Conservation (phyloP, 2,888 invertebrate genomes). For the Tetramorium bicarinatum region DNA sequence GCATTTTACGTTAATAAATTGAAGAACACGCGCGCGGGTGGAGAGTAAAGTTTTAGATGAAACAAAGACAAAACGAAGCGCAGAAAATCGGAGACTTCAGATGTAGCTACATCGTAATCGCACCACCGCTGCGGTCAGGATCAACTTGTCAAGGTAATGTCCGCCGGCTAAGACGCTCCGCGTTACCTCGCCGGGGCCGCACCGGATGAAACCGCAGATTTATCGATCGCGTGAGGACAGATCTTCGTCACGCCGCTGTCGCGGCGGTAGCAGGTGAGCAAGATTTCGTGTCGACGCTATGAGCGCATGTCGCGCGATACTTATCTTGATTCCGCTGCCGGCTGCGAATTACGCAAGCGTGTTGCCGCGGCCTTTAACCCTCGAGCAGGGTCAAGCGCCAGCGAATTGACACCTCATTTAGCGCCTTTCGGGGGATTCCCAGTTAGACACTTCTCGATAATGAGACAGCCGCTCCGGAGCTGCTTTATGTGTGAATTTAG, state of each 20-base stretch:
- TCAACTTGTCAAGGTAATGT: conserved; percentile 75
- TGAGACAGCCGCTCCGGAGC: neutral
- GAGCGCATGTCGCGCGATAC: conserved; percentile 25
- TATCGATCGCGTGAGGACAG: conserved; percentile 64
- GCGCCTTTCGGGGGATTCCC: conserved; percentile 25
- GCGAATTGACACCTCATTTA: conserved; percentile 38
- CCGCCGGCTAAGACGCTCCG: conserved; percentile 58
- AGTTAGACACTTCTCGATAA: conserved; percentile 30
- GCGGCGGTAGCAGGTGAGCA: conserved; percentile 63
- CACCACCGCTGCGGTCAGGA: conserved; percentile 53
- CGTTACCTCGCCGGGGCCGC: conserved; percentile 65
- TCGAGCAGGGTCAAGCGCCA: conserved; percentile 34
- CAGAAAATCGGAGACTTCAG: neutral
- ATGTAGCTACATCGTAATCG: neutral
- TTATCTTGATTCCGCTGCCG: conserved; percentile 29
- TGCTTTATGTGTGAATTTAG: neutral
- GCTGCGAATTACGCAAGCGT: conserved; percentile 28
- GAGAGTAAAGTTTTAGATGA: neutral
- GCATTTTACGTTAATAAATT: neutral
- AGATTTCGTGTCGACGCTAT: conserved; percentile 43
- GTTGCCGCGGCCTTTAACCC: conserved; percentile 39
- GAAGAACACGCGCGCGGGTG: neutral
- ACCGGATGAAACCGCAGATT: conserved; percentile 70
- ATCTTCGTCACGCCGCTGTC: conserved; percentile 60
- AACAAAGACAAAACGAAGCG: neutral